These are phyloP conservation scores for Hyperoplus lanceolatus DNA, from an alignment of 2,797 vertebrate genomes.

Conservation along the genomic window DNA sequence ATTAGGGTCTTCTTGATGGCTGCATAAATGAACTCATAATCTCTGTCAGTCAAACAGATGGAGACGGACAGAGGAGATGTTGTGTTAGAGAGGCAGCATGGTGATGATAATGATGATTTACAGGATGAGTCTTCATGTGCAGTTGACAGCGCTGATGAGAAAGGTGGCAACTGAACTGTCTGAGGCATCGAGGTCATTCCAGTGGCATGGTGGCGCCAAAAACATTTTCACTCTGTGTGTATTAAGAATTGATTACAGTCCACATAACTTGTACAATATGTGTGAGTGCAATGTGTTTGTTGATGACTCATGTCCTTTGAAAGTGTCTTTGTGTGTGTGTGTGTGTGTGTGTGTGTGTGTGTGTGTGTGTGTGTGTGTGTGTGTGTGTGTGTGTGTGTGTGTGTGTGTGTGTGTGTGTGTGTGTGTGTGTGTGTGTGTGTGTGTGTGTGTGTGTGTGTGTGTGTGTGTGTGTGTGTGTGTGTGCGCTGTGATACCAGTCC, in stretches of 20 bases:
- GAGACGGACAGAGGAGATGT: slow-evolving; percentile 35
- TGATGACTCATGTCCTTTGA: slow-evolving; percentile 49
- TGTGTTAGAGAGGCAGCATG: slow-evolving; percentile 28
- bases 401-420: slow-evolving; percentile 14
- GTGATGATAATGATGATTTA: slow-evolving; percentile 14
- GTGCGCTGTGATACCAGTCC: slow-evolving; percentile 64
- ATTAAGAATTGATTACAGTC: slow-evolving; percentile 58
- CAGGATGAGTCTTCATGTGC: slow-evolving; percentile 15
- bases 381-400: slow-evolving; percentile 27
- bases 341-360: slow-evolving; percentile 29
- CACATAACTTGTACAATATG: slow-evolving; percentile 30
- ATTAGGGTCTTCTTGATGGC: not conserved
- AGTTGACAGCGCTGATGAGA: slow-evolving; percentile 35
- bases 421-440: slow-evolving; percentile 32
- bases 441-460: slow-evolving; percentile 30
- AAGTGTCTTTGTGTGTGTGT: slow-evolving; percentile 13
- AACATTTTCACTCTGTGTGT: not conserved
- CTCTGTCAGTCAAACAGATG: slow-evolving; percentile 41
- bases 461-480: slow-evolving; percentile 30
- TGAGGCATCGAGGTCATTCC: slow-evolving; percentile 29
- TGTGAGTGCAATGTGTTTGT: slow-evolving; percentile 36
- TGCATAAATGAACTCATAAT: slow-evolving; percentile 34
- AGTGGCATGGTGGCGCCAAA: not conserved
- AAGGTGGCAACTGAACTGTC: slow-evolving; percentile 17
- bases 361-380: slow-evolving; percentile 29